These are phyloP conservation scores for Zaprionus nigranus DNA, from an alignment of 1,140 invertebrate genomes.

Conservation along the genomic window DNA sequence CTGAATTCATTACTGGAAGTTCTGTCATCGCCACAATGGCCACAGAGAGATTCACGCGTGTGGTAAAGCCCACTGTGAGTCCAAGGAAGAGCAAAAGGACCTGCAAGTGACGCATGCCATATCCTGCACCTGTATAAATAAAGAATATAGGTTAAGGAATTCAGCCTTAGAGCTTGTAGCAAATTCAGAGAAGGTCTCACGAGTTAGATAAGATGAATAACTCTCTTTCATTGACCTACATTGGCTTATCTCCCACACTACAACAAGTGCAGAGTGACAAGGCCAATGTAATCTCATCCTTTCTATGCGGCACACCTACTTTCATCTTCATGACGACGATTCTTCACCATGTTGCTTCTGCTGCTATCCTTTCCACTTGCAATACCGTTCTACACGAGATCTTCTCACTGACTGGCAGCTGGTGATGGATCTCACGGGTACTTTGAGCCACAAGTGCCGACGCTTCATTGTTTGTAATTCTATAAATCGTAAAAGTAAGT, in stretches of 20 bases:
- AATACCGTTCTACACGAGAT: slow-evolving; percentile 23
- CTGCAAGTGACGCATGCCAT: slow-evolving; percentile 86
- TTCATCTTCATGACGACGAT: slow-evolving; percentile 42
- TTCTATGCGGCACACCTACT: slow-evolving; percentile 17
- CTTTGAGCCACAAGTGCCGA: neutral
- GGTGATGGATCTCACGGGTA: neutral
- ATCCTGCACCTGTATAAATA: slow-evolving; percentile 19
- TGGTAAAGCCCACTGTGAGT: slow-evolving; percentile 86
- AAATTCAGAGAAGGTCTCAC: neutral
- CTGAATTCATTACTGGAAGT: slow-evolving; percentile 47
- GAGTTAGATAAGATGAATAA: neutral
- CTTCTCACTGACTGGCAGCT: slow-evolving; percentile 19
- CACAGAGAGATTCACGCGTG: slow-evolving; percentile 88
- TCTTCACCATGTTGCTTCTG: slow-evolving; percentile 35
- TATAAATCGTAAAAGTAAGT: slow-evolving; percentile 35
- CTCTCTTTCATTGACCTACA: neutral
- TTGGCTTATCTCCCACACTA: neutral
- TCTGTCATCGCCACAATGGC: slow-evolving; percentile 88
- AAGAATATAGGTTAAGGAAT: neutral
- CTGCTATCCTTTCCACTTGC: neutral
- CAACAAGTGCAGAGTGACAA: neutral
- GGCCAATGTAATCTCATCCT: no score
- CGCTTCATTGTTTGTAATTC: slow-evolving; percentile 28
- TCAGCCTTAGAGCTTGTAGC: no score
- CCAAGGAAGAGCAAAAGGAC: slow-evolving; percentile 87